Conservation (phyloP, 2,797 vertebrate species). For the Periophthalmus magnuspinnatus region DNA sequence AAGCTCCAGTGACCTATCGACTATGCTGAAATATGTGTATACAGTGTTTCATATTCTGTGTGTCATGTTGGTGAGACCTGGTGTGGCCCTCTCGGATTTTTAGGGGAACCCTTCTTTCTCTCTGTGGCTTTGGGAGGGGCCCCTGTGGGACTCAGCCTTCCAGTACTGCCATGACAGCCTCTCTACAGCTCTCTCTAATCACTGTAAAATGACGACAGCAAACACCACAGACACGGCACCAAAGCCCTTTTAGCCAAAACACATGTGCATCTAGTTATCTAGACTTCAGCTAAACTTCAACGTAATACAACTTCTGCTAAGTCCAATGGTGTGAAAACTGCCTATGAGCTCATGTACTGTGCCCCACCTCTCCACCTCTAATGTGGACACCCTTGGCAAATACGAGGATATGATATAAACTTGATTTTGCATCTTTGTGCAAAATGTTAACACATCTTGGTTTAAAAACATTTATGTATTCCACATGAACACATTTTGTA, state of each 20-base stretch:
- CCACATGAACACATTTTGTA: no score
- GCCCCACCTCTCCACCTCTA: neutral
- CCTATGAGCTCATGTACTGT: conserved; percentile 34
- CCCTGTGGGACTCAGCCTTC: conserved; percentile 49
- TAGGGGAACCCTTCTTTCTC: conserved; percentile 36
- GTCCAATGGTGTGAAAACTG: conserved; percentile 28
- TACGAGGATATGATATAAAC: neutral
- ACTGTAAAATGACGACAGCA: conserved; percentile 40
- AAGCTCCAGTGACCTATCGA: conserved; percentile 19
- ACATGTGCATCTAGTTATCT: conserved; percentile 46
- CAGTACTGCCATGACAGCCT: conserved; percentile 30
- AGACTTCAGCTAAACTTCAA: conserved; percentile 22
- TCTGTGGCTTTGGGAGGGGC: conserved; percentile 59
- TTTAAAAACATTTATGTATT: no score
- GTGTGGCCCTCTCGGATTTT: conserved; percentile 26
- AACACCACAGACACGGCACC: conserved; percentile 31
- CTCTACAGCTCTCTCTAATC: conserved; percentile 61
- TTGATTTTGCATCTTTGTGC: neutral
- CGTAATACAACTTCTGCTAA: conserved; percentile 13
- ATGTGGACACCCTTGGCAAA: neutral
- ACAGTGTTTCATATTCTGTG: conserved; percentile 15
- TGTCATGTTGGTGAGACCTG: conserved; percentile 17
- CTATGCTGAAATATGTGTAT: conserved; percentile 11
- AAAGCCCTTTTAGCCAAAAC: conserved; percentile 29
- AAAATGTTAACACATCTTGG: neutral